A percentile compares a stretch with the other conserved stretches of the same genome.
Evolutionary conservation across 2,888 invertebrate species (phyloP).

Genomic region (Chrysolina haemoptera): DNA sequence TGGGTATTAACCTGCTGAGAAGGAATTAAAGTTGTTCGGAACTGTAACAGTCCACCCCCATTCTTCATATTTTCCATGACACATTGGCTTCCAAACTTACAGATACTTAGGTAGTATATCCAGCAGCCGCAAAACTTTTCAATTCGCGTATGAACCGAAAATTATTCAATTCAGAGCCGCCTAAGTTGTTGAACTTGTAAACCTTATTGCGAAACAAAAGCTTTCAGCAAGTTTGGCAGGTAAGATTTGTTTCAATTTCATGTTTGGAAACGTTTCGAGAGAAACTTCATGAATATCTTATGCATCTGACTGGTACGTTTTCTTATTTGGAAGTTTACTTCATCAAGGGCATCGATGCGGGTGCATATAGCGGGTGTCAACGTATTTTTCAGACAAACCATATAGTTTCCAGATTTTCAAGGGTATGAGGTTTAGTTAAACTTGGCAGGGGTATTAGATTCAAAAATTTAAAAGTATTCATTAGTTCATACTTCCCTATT

Average conservation of each 20-base stretch:
- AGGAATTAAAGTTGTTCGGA: no score
- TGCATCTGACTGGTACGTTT: not conserved
- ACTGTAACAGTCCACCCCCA: not conserved
- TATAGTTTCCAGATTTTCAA: no score
- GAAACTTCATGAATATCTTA: slow-evolving; percentile 22
- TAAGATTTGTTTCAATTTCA: slow-evolving; percentile 39
- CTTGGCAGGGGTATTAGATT: no score
- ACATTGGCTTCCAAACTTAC: slow-evolving; percentile 9
- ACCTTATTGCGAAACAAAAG: slow-evolving; percentile 18
- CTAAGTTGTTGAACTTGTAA: slow-evolving; percentile 29
- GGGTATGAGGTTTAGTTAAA: no score
- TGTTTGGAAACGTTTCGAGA: slow-evolving; percentile 7
- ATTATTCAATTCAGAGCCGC: slow-evolving; percentile 2
- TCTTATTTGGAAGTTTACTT: no score
- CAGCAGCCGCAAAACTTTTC: slow-evolving; percentile 16
- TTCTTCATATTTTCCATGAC: not conserved
- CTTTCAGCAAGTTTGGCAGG: slow-evolving; percentile 28
- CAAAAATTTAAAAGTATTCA: no score
- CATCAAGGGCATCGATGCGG: no score
- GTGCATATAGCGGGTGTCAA: no score
- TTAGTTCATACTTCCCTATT: no score
- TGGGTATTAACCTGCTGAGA: no score
- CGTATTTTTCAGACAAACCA: no score
- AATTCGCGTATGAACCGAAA: not conserved
- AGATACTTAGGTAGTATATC: slow-evolving; percentile 5